Evolutionary conservation across 2,797 vertebrate species (phyloP).

Genomic region (Prionace glauca): DNA sequence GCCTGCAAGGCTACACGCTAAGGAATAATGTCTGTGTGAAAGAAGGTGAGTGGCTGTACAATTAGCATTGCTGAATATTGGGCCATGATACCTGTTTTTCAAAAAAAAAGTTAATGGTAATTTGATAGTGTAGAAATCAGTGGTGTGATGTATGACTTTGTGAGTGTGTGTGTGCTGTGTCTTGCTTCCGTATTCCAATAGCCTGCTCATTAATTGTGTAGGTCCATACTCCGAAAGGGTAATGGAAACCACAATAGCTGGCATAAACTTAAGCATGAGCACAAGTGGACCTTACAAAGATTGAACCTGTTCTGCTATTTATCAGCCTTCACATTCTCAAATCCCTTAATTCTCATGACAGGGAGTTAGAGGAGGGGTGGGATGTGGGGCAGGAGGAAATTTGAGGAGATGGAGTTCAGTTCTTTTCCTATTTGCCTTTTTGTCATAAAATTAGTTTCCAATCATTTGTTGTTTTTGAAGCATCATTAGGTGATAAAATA

Average conservation of each 20-base stretch:
- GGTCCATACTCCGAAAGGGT: too few relatives aligned
- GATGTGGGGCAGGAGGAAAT: neutral
- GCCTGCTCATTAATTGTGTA: too few relatives aligned
- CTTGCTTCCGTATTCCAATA: too few relatives aligned
- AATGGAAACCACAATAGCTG: too few relatives aligned
- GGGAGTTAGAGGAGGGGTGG: too few relatives aligned
- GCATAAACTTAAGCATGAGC: too few relatives aligned
- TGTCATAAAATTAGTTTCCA: neutral
- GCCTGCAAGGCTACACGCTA: constrained; percentile 71
- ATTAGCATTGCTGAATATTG: neutral
- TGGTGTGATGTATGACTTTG: neutral
- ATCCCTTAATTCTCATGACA: too few relatives aligned
- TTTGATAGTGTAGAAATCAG: neutral
- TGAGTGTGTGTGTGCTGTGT: too few relatives aligned
- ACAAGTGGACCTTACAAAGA: too few relatives aligned
- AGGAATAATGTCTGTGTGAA: constrained; percentile 75
- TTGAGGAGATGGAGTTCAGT: neutral
- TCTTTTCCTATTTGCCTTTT: neutral
- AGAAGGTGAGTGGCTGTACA: constrained; percentile 60
- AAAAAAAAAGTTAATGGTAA: neutral
- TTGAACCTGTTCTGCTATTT: too few relatives aligned
- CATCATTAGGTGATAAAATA: neutral
- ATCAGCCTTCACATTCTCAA: too few relatives aligned
- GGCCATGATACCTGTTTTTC: neutral
- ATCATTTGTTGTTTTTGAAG: neutral